Base-by-base conservation (phyloP, 2,888 invertebrate species). In the Rhagonycha lutea region DNA sequence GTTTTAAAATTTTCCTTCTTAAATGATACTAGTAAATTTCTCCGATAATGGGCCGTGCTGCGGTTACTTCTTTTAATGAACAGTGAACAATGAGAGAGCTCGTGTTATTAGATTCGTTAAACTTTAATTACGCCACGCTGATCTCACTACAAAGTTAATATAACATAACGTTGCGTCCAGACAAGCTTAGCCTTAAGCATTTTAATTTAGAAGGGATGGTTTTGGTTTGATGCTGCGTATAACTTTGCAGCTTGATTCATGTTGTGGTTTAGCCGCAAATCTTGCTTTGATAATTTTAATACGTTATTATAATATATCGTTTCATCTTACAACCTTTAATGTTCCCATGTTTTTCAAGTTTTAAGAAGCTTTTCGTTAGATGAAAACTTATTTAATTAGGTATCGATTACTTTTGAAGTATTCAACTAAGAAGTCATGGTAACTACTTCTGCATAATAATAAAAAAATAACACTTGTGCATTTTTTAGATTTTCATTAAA, bases 61-160 rank as follows among this genome's bases (percentile, higher is more conserved):
- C 67, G 68, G 61, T 47, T 24, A 61, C 28, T 68, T 74, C 61
- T 69, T 77, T 72, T 77, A 77, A 77, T 77, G 74, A 77, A 77
- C 71, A 77, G 29, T 62, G 70, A 60, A 32, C 75, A 73, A 68
- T 69, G 75, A 68, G 77, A 74, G 70, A 68, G 47, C 63, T 67
- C 72, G 60, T 75, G 75, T 77, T 77, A 77, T 77, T 79, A 79
- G 77, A 77, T 79, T 79, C 75, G 77, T 79, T 79, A 77, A 77
- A 79, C 70, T 78, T 77, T 79, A 79, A 79, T 77, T 79, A 79
- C 77, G 77, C 77, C 70, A 77, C 69, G 65, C 77, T 73, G 75
- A 77, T 77, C 70, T 77, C 69, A 69, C 75, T 75, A 72, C 72
- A 77, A 77, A 75, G 74, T 77, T 77, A 77, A 77, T 74, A 77